A percentile compares a stretch with the other conserved stretches of the same genome.
Evolutionary conservation across 2,797 vertebrate species (phyloP).

Genomic region (Poeciliopsis paucimaculata): DNA sequence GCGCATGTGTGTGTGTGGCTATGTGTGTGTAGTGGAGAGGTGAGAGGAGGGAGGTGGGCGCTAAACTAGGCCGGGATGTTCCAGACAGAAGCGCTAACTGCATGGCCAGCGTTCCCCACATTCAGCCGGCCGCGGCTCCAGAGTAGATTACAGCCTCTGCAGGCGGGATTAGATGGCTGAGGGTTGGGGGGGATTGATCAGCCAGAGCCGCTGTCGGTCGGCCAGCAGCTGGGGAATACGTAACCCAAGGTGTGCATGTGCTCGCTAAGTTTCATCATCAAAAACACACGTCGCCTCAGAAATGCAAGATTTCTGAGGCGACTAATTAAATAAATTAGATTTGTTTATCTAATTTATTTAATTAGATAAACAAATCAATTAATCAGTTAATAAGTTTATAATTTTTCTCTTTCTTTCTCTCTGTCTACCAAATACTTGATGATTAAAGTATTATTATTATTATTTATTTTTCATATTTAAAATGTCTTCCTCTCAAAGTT

Average conservation of each 20-base stretch:
- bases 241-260: neutral
- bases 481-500: too few species aligned
- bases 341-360: too few species aligned
- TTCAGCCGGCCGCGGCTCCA: constrained; percentile 80
- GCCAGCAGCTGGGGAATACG: constrained; percentile 47
- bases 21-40: constrained; percentile 21
- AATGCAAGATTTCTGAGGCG: neutral
- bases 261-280: neutral
- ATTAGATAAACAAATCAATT: too few species aligned
- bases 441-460: too few species aligned
- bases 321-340: too few species aligned
- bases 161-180: constrained; percentile 68
- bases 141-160: constrained; percentile 80
- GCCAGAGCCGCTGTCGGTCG: constrained; percentile 11
- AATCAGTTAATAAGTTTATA: too few species aligned
- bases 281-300: neutral
- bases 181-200: constrained; percentile 36
- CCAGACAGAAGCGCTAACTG: constrained; percentile 79
- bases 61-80: constrained; percentile 88
- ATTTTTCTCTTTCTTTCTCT: too few species aligned
- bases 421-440: too few species aligned
- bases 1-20: constrained; percentile 39
- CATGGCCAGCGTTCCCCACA: constrained; percentile 80
- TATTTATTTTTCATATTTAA: too few species aligned
- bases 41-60: constrained; percentile 31